Base-by-base conservation (phyloP, 2,888 invertebrate species). In the Patella caerulea region DNA sequence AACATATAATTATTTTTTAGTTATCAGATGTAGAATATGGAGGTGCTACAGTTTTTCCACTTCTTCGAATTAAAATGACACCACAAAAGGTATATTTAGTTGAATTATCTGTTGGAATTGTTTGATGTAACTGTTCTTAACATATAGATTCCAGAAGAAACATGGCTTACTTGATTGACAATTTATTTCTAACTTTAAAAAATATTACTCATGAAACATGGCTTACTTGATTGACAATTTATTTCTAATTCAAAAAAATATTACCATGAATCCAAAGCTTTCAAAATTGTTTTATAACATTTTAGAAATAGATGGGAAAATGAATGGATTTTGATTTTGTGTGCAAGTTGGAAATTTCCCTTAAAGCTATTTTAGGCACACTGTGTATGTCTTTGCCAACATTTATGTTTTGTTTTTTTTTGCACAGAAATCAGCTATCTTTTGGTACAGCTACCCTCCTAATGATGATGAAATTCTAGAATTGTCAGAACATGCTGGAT, bases 401-500 rank as follows among this genome's bases (percentile, higher is more conserved):
- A 34, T 71, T 24, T 71, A 15, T 71, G 71, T 71, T 24, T 24
- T n/a, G n/a, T n/a, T n/a, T 45, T 45, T 9, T 75, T 17, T 78
- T 72, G 17, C 59, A 19, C 81, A 89, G 89, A 83, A 84, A 12
- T 83, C 83, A 5, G 88, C 89, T 17, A 84, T 85, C 9, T 87
- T 88, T 79, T 89, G 89, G 89, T 89, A 87, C 79, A 89, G 87
- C 76, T 79, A 83, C n/a, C 84, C 80, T 45, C 80, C 83, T 14
- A 19, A 65, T 19, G 81, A 82, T 19, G 87, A 87, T n/a, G 77
- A 81, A 1, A 59, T 71, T 7, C 88, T 88, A 69, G 3, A 54
- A 2, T 45, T 80, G 34, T 86, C 87, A 0, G 65, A 76, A 59
- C 90, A 90, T 74, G 88, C 88, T 4, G 89, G 88, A 0, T 90